A percentile compares a stretch with the other conserved stretches of the same genome.
Conservation (phyloP, 2,113 vertebrate species). For the Azemiops feae region DNA sequence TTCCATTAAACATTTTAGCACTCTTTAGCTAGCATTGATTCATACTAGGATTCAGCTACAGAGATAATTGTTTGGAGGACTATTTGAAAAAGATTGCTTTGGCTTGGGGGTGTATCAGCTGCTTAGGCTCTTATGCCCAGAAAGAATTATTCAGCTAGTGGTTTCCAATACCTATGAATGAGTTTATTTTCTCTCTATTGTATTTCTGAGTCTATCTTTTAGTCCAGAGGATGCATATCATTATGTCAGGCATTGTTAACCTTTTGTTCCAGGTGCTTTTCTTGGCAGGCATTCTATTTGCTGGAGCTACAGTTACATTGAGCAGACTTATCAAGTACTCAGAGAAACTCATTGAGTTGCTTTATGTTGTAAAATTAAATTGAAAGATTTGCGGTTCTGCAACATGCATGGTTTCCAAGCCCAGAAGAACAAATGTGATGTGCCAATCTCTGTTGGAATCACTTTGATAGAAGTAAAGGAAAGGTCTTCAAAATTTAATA, state of each 20-base stretch:
- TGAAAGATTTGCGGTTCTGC: neutral
- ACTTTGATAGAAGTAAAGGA: neutral
- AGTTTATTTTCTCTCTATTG: neutral
- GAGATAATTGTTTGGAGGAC: neutral
- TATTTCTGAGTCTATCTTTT: neutral
- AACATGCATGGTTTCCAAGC: neutral
- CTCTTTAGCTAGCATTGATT: neutral
- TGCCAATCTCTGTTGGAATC: neutral
- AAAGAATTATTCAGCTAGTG: neutral
- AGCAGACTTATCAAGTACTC: neutral
- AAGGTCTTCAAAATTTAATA: too few species aligned
- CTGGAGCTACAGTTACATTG: neutral
- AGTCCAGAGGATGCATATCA: neutral
- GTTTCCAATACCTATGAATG: neutral
- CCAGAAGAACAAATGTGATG: neutral
- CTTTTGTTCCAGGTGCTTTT: constrained; percentile 18
- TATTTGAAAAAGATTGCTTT: neutral
- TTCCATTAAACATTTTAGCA: neutral
- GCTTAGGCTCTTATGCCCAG: neutral
- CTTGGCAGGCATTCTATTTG: neutral
- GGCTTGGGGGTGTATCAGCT: neutral
- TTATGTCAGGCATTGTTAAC: constrained; percentile 3
- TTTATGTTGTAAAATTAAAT: constrained; percentile 1
- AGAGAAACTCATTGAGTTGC: neutral
- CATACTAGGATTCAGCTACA: neutral